Percentiles rank a stretch among this genome's conserved stretches.
Evolutionary conservation across 2,888 invertebrate genomes (phyloP).

Genomic region (Drosophila nigritarsus): DNA sequence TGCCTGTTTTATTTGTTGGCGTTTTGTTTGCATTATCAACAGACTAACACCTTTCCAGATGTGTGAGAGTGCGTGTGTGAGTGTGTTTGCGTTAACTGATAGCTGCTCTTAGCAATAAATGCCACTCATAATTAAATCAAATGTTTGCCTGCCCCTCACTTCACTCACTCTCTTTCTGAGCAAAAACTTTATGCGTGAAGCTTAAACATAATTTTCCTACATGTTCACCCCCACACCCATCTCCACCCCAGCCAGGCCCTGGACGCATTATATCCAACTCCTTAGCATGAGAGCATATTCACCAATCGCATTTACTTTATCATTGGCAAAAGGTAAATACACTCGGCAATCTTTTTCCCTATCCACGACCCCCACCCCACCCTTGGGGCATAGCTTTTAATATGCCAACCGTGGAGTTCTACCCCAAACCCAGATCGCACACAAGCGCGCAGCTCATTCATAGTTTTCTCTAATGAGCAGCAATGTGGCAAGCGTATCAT

Average conservation of each 20-base stretch:
- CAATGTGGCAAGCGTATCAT: slow-evolving; percentile 66
- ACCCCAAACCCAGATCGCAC: background rate
- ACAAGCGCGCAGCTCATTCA: slow-evolving; percentile 29
- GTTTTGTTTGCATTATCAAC: slow-evolving; percentile 83
- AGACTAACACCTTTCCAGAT: slow-evolving; percentile 82
- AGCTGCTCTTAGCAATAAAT: slow-evolving; percentile 82
- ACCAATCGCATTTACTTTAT: slow-evolving; percentile 67
- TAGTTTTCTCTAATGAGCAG: slow-evolving; percentile 71
- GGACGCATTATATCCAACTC: slow-evolving; percentile 24
- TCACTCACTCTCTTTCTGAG: slow-evolving; percentile 15
- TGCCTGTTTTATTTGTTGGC: slow-evolving; percentile 38
- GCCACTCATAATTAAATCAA: slow-evolving; percentile 85
- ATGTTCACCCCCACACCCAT: slow-evolving; percentile 5
- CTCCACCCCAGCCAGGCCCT: background rate
- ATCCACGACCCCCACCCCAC: slow-evolving; percentile 15
- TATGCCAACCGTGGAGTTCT: slow-evolving; percentile 47
- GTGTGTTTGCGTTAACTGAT: slow-evolving; percentile 50
- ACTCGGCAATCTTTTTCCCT: slow-evolving; percentile 50
- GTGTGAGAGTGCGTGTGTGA: slow-evolving; percentile 1
- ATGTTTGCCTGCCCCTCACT: slow-evolving; percentile 70
- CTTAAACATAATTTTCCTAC: slow-evolving; percentile 79
- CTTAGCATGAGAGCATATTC: slow-evolving; percentile 45
- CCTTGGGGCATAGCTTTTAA: slow-evolving; percentile 53
- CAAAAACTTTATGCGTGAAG: slow-evolving; percentile 74
- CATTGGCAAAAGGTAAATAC: slow-evolving; percentile 74